Evolutionary conservation across 2,113 vertebrate genomes (phyloP).

Genomic region (Meleagris gallopavo): DNA sequence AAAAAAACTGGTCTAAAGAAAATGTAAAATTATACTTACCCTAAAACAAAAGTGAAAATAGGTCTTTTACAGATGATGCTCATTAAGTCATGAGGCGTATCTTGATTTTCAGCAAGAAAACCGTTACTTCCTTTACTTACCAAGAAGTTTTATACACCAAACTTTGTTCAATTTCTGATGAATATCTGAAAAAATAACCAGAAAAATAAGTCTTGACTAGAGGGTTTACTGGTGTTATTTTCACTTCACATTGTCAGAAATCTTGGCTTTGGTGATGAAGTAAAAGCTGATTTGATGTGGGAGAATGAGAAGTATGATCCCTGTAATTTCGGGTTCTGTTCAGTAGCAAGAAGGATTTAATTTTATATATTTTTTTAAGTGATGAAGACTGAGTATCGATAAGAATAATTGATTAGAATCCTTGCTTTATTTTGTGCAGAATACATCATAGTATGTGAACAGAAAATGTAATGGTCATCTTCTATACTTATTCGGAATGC

Average conservation of each 20-base stretch:
- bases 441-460: neutral
- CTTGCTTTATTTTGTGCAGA: neutral
- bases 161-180: neutral
- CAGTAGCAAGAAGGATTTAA: too few relatives aligned
- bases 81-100: neutral
- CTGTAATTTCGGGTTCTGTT: too few relatives aligned
- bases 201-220: neutral
- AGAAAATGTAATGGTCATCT: neutral
- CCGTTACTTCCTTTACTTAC: neutral
- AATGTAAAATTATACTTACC: neutral
- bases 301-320: constrained; percentile 24
- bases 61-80: neutral
- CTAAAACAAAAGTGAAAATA: neutral
- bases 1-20: neutral
- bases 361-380: neutral
- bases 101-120: neutral
- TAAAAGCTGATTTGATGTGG: constrained; percentile 56
- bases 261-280: constrained; percentile 27
- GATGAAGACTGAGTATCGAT: neutral
- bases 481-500: neutral
- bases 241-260: constrained; percentile 26
- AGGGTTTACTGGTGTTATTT: neutral
- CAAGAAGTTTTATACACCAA: neutral
- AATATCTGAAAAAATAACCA: neutral
- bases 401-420: neutral